phyloP scores from a whole-genome alignment of 2,797 vertebrate species.

The Pelobates cultripes region DNA sequence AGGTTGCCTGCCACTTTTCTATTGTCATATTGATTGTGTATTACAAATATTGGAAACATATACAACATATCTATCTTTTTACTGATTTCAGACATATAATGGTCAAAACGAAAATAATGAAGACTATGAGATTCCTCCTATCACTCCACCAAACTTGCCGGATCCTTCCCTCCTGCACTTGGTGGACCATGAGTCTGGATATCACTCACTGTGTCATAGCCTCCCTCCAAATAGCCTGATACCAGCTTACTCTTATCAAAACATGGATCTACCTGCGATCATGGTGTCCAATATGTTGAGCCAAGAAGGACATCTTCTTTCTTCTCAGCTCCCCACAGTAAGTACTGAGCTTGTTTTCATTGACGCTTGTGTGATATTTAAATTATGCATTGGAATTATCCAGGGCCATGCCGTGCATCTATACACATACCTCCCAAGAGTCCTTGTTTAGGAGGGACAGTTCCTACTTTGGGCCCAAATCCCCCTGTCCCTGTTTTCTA shows the following conservation, averaged over 20 bases:
- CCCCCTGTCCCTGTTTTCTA: too few relatives aligned
- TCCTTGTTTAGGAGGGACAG: too few relatives aligned
- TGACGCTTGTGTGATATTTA: too few relatives aligned
- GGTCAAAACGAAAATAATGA: slow-evolving; percentile 86
- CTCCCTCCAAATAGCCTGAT: slow-evolving; percentile 93
- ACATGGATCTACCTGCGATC: slow-evolving; percentile 93
- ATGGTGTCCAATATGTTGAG: slow-evolving; percentile 99
- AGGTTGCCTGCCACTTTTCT: too few relatives aligned
- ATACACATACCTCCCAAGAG: too few relatives aligned
- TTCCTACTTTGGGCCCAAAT: too few relatives aligned
- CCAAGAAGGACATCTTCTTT: slow-evolving; percentile 93
- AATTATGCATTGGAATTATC: too few relatives aligned
- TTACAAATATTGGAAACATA: not conserved
- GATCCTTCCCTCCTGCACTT: slow-evolving; percentile 93
- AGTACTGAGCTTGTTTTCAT: slow-evolving; percentile 62
- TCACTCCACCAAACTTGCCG: slow-evolving; percentile 95
- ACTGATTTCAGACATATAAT: slow-evolving; percentile 81
- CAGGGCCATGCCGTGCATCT: too few relatives aligned
- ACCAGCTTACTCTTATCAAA: slow-evolving; percentile 92
- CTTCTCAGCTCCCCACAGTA: slow-evolving; percentile 94
- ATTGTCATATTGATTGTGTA: too few relatives aligned
- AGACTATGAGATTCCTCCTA: slow-evolving; percentile 98
- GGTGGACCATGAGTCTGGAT: slow-evolving; percentile 94
- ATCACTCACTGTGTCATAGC: slow-evolving; percentile 91
- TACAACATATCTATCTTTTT: not conserved